Evolutionary conservation across 1,140 invertebrate genomes (phyloP), one percentile per base, ranked within the genome.

Genomic region (Zaprionus vittiger): DNA sequence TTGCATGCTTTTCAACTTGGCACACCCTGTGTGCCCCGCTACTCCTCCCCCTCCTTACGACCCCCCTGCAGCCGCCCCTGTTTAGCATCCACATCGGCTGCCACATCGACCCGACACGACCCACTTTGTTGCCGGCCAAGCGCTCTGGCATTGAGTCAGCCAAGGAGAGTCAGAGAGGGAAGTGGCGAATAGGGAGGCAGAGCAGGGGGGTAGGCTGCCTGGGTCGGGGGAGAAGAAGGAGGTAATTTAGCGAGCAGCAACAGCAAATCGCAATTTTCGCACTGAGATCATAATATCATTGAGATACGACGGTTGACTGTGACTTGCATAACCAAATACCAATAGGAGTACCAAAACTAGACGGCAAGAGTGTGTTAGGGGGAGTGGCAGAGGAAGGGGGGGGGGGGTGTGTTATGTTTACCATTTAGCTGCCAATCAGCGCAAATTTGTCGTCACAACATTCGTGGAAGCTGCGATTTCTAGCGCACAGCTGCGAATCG

Each of bases 261-360:
- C 60, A 75, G 61, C 77, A 78, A 80, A 70, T 71, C 55, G 70
- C 70, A 64, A 66, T 89, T 87, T 87, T 87, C 84, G 84, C 84
- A 89, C 83, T 90, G 71, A 84, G 85, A 84, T 87, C 84, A 87
- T 89, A 87, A 90, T 84, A 90, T 81, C 78, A 76, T 79, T 69
- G 70, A 87, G 74, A 76, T 87, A 77, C 80, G 70, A 73, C 69
- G 38, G 41, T 61, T 67, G 31, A 34, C 31, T 67, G 64, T 70
- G 59, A 62, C 60, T 81, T 82, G 73, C 81, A 65, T 70, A 75
- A 74, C 37, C 49, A 66, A 66, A 66, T 34, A 57, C 54, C 64
- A 66, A 24, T 66, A 66, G 37, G 37, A 66, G 28, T 56, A 38
- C 15, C 22, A 31, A 31, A 15, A 31, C 15, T 6, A 14, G 0